Evolutionary conservation across 2,113 vertebrate genomes (phyloP).

Genomic region (Bos indicus): DNA sequence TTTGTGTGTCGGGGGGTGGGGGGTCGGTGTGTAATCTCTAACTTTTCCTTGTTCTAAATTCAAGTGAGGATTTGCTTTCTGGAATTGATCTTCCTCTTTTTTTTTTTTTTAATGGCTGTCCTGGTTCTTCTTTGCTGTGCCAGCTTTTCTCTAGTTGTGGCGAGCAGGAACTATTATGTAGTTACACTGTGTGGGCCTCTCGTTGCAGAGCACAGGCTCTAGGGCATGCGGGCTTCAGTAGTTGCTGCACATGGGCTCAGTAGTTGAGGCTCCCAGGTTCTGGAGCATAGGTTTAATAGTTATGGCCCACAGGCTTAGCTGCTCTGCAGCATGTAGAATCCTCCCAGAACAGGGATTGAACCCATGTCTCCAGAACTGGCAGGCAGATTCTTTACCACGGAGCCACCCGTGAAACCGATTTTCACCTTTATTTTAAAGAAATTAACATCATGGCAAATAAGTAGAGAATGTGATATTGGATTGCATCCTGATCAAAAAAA

Average conservation of each 20-base stretch:
- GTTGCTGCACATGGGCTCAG: background rate
- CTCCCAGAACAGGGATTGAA: background rate
- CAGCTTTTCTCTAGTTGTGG: background rate
- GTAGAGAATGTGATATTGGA: background rate
- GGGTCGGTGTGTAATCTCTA: background rate
- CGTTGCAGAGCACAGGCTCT: background rate
- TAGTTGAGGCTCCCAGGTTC: background rate
- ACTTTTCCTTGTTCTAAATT: background rate
- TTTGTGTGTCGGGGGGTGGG: background rate
- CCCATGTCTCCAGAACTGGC: background rate
- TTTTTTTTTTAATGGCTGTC: background rate
- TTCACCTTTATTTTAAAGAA: background rate
- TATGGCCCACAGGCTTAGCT: background rate
- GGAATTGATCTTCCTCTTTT: background rate
- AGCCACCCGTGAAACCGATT: background rate
- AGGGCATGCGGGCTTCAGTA: background rate
- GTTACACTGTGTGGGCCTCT: rapidly evolving
- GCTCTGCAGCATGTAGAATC: background rate
- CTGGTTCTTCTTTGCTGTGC: background rate
- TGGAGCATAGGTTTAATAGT: background rate
- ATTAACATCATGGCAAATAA: background rate
- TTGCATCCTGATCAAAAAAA: background rate
- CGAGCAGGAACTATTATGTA: background rate
- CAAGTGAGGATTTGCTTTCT: background rate
- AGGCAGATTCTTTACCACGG: background rate